Percentiles rank a stretch among this genome's conserved stretches.
These are phyloP conservation scores for Blomia tropicalis DNA, from an alignment of 2,888 invertebrate genomes.

Conservation along the genomic window DNA sequence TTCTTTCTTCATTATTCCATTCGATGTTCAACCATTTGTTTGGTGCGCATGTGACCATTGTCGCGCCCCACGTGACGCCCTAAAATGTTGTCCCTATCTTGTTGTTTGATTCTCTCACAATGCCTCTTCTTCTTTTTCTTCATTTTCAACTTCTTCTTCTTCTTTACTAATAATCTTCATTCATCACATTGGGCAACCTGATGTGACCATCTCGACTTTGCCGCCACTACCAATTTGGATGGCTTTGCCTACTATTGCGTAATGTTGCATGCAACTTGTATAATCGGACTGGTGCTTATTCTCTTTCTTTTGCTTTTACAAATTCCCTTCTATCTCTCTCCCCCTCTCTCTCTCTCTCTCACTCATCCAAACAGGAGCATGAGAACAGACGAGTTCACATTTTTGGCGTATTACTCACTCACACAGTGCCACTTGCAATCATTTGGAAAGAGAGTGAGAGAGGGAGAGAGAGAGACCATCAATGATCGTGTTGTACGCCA, in stretches of 20 bases:
- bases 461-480: too few relatives aligned
- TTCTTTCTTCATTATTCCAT: too few relatives aligned
- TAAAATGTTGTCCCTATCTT: neutral
- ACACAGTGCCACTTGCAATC: too few relatives aligned
- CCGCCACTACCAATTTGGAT: neutral
- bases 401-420: too few relatives aligned
- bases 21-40: too few relatives aligned
- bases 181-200: too few relatives aligned
- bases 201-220: too few relatives aligned
- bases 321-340: neutral
- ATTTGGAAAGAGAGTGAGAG: too few relatives aligned
- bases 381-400: neutral
- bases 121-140: conserved; percentile 3
- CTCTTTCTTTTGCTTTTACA: neutral
- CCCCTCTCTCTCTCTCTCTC: neutral
- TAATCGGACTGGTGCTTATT: neutral
- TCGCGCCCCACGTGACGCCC: conserved; percentile 15
- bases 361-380: neutral
- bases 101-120: neutral
- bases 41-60: neutral
- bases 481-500: too few relatives aligned
- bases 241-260: neutral
- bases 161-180: too few relatives aligned
- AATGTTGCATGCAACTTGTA: neutral
- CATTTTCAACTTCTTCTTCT: too few relatives aligned